A percentile compares a stretch with the other conserved stretches of the same genome.
phyloP scores from a whole-genome alignment of 1,140 invertebrate genomes.

The Dendroctonus ponderosae region DNA sequence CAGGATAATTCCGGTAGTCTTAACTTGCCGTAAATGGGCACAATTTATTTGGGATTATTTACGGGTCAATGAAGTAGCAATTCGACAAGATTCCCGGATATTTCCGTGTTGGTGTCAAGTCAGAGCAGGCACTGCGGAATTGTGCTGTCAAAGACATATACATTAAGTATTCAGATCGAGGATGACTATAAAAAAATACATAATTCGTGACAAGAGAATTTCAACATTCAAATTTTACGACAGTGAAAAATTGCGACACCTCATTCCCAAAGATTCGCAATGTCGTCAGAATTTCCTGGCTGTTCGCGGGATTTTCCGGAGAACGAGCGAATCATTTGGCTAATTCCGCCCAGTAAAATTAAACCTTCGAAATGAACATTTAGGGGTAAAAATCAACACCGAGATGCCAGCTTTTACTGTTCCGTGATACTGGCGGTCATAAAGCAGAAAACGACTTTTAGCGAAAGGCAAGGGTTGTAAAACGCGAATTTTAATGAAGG shows the following conservation, averaged over 20 bases:
- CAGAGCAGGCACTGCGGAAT: too few relatives aligned
- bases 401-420: constrained; percentile 23
- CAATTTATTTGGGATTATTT: too few relatives aligned
- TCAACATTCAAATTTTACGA: constrained; percentile 15
- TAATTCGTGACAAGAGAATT: too few relatives aligned
- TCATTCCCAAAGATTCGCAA: constrained; percentile 5
- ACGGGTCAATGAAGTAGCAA: too few relatives aligned
- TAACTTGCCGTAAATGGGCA: too few relatives aligned
- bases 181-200: too few relatives aligned
- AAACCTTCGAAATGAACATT: constrained; percentile 26
- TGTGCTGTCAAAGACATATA: too few relatives aligned
- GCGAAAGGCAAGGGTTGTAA: constrained; percentile 34
- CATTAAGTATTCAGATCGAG: too few relatives aligned
- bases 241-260: constrained; percentile 15
- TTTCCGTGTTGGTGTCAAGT: too few relatives aligned
- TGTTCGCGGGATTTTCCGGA: constrained; percentile 6
- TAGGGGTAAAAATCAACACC: constrained; percentile 31
- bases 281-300: constrained; percentile 1
- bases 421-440: constrained; percentile 20
- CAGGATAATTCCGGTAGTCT: too few relatives aligned
- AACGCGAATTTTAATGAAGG: constrained; percentile 33
- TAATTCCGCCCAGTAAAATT: constrained; percentile 24
- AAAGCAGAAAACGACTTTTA: constrained; percentile 34
- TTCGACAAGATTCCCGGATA: too few relatives aligned
- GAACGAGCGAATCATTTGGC: constrained; percentile 15